A percentile compares a stretch with the other conserved stretches of the same genome.
phyloP scores from a whole-genome alignment of 2,888 invertebrate genomes.

The Aspidapion aeneum region DNA sequence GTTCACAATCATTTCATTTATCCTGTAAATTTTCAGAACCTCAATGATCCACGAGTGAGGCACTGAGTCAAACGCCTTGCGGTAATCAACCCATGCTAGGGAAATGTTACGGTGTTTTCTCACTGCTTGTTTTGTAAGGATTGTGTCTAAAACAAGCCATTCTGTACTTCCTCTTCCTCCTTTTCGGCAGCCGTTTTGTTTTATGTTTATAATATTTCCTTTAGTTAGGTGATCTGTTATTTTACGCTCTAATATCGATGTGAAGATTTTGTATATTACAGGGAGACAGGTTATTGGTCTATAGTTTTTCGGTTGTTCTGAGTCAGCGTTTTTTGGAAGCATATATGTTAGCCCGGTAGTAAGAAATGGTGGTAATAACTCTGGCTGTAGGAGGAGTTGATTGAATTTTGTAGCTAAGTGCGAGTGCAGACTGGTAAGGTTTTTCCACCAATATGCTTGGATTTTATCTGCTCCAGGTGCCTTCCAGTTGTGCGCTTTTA shows the following conservation, averaged over 20 bases:
- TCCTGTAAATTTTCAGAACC: background rate
- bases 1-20: background rate
- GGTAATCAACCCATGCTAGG: background rate
- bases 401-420: background rate
- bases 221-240: background rate
- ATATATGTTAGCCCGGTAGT: background rate
- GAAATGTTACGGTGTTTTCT: background rate
- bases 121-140: background rate
- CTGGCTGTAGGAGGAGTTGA: too few relatives aligned
- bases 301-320: background rate
- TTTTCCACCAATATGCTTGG: background rate
- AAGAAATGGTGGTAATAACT: background rate
- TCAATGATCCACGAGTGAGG: background rate
- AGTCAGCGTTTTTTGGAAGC: background rate
- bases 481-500: background rate
- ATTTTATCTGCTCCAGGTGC: background rate
- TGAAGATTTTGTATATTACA: background rate
- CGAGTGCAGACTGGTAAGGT: background rate
- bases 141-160: background rate
- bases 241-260: background rate
- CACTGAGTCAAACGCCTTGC: background rate
- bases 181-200: background rate
- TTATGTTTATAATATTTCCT: background rate
- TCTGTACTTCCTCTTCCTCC: background rate
- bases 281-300: background rate